Evolutionary conservation across 2,888 invertebrate genomes (phyloP), one percentile per base, ranked within the genome.

Genomic region (Ormyrus rosae): DNA sequence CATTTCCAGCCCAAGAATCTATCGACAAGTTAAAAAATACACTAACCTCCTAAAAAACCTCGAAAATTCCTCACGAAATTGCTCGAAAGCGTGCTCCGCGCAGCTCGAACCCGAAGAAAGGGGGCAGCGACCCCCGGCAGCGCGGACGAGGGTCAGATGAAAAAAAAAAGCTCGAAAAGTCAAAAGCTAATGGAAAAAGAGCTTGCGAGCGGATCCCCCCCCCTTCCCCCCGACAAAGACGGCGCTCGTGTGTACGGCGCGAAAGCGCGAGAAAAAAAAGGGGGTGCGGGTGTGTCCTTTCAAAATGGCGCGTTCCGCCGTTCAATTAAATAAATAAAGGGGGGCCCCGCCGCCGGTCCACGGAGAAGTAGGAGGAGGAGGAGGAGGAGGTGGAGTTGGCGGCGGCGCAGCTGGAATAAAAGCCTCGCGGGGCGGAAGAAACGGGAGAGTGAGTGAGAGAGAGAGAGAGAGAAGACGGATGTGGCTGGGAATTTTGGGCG

Each of bases 271-370:
- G 34, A 7, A 6, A 73, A 78, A 75, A 60, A 72, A 53, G 45
- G 11, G 58, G n/a, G n/a, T 46, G 53, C 72, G 81, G 81, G 80
- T 78, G 78, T 74, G 80, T 80, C 83, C 77, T 72, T 72, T 80
- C 81, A 82, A 84, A 85, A 85, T 83, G 81, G 81, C 82, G 79
- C 70, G 77, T 73, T 80, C 75, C 74, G 77, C 65, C 71, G 84
- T 82, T 84, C 83, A 82, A 87, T 86, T 84, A 86, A 85, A 86
- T 79, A 84, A 84, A 85, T 84, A 85, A 86, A 84, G 83, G 80
- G 80, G 80, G 70, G 80, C 70, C 55, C 74, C 77, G 80, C n/a
- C 77, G 84, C 65, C 82, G 84, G 55, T 76, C 83, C 80, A 81
- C 73, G 84, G 81, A 78, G 83, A 46, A 55, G 6, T 11, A 46